Evolutionary conservation across 2,888 invertebrate genomes (phyloP), one percentile per base, ranked within the genome.

Genomic region (Pinctada fucata): DNA sequence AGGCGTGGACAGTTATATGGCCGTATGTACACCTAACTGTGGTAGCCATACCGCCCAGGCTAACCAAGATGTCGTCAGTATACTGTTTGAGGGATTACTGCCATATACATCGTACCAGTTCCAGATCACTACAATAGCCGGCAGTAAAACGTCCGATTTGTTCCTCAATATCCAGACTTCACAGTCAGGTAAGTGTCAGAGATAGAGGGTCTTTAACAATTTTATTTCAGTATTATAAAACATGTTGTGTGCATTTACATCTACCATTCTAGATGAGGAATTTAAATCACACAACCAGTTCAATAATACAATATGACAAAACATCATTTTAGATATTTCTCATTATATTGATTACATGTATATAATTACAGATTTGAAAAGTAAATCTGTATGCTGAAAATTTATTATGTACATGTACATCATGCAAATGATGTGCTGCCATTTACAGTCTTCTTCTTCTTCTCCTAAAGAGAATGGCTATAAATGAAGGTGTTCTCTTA

Each of bases 61-160:
- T 10, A 66, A 31, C 10, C 48, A 65, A 50, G 79, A 74, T 3
- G 70, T 63, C 4, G 70, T 78, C 6, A 81, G 71, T 5, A 70
- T 83, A 3, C 51, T 31, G 5, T 80, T 88, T 69, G 79, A 78
- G 48, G 68, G 75, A 63, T 77, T 88, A 4, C 67, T 63, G 6
- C 85, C 89, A 1, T 87, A 81, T 73, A 85, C 85, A 13, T 73
- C 77, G n/a, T 88, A 89, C 73, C 83, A 67, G n/a, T 85, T 88
- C 75, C 72, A 75, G 13, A 84, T 88, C 10, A 71, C 78, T 2
- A 83, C 87, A 3, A 66, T 81, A 6, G 84, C 86, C 58, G 73
- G 79, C 0, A 64, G 48, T 4, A 87, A 86, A 68, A 75, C 72
- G 10, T 82, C 68, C 16, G 71, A 79, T 3, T 68, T 81, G 2